Evolutionary conservation across 2,797 vertebrate genomes (phyloP), one percentile per base, ranked within the genome.

Genomic region (Brotula barbata): DNA sequence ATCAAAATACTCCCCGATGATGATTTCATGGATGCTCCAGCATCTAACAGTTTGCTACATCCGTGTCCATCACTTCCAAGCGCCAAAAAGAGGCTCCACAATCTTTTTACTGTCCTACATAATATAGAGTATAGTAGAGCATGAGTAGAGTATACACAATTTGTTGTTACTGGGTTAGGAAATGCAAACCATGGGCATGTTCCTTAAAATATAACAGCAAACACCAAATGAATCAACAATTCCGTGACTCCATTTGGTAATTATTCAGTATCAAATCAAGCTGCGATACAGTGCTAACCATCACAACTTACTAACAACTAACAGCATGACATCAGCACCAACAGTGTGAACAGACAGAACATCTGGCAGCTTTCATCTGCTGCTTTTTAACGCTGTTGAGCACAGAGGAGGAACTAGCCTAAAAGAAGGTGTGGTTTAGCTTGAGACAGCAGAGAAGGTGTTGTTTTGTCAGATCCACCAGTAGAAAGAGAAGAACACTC

Each of bases 391-490:
- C 13, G 7, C 42, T 56, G 14, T 20, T 37, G 37, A 25, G 0
- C 12, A 20, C 9, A 34, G 53, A 6, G 55, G 63, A 33, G 68
- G 42, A 70, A 17, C 17, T 34, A 39, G 56, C 28, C 36, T 10
- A 49, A 23, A 44, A 59, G 66, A 49, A 49, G 76, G 68, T 41
- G 65, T 73, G 41, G 49, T 22, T 68, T 8, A 58, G 55, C 63
- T 39, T 28, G 23, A 60, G 46, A 64, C 47, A 55, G 72, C 8
- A 25, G 37, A 57, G 58, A 60, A 67, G 85, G 84, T 39, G 81
- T 82, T 83, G 76, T 56, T 66, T 58, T 64, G 13, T 50, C 59
- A 66, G 63, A 63, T 76, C 64, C 63, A 53, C 55, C 9, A 65
- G 50, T 47, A 45, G 60, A 78, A 73, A 78, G 50, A 62, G 57